Percentiles rank a stretch among this genome's conserved stretches.
These are phyloP conservation scores for Limulus polyphemus DNA, from an alignment of 2,888 invertebrate genomes.

Conservation along the genomic window DNA sequence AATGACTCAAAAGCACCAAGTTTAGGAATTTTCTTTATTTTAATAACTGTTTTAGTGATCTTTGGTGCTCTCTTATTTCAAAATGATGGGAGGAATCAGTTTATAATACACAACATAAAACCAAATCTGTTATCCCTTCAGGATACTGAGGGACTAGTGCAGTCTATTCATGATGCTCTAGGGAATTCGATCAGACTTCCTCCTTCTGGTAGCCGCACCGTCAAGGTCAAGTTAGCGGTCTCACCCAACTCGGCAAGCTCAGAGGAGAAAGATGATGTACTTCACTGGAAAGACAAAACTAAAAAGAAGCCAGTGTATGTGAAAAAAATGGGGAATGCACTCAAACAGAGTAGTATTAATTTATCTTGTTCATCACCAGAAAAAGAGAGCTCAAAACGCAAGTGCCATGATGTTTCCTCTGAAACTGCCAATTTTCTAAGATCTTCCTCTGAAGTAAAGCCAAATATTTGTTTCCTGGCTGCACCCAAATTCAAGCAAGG, in stretches of 20 bases:
- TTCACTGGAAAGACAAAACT: conserved; percentile 5
- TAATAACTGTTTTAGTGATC: too few relatives aligned
- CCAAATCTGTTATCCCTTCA: conserved; percentile 35
- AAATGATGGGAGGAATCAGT: too few relatives aligned
- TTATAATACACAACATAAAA: too few relatives aligned
- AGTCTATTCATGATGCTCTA: conserved; percentile 79
- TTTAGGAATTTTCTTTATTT: too few relatives aligned
- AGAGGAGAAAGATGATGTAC: conserved; percentile 11
- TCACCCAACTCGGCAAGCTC: conserved; percentile 52
- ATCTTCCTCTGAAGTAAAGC: conserved; percentile 6
- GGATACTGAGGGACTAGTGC: conserved; percentile 79
- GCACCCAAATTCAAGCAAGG: conserved; percentile 35
- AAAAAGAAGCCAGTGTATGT: conserved; percentile 8
- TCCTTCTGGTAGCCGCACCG: conserved; percentile 77
- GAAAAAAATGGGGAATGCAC: conserved; percentile 21
- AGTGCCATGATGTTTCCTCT: neutral
- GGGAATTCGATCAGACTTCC: conserved; percentile 70
- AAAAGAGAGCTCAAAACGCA: conserved; percentile 2
- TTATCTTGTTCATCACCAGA: conserved; percentile 16
- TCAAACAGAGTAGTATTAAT: conserved; percentile 17
- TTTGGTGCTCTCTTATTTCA: too few relatives aligned
- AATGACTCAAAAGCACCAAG: too few relatives aligned
- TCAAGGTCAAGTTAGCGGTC: conserved; percentile 75
- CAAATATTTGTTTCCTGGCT: conserved; percentile 2
- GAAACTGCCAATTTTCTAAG: conserved; percentile 4